phyloP scores from a whole-genome alignment of 2,888 invertebrate species.

The Melanostoma mellinum region DNA sequence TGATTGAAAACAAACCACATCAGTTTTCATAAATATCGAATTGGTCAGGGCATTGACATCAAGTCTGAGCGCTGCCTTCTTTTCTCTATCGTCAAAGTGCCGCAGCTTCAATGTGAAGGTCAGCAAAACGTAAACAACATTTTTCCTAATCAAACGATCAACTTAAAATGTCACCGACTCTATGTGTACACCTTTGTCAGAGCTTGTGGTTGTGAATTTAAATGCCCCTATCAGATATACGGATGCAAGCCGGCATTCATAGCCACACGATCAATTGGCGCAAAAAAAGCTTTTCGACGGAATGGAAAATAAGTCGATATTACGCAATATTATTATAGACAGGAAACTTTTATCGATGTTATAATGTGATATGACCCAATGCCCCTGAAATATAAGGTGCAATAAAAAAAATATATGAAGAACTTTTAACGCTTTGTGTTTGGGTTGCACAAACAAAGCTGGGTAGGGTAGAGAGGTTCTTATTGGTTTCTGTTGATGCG shows the following conservation, averaged over 20 bases:
- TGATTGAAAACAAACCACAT: constrained; percentile 34
- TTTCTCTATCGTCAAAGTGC: constrained; percentile 16
- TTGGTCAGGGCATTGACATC: constrained; percentile 55
- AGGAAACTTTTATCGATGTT: constrained; percentile 36
- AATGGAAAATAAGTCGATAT: not conserved
- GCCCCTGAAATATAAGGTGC: constrained; percentile 54
- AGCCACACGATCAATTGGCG: constrained; percentile 23
- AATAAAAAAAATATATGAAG: constrained; percentile 21
- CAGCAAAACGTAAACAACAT: constrained; percentile 49
- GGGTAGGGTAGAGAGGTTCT: not conserved
- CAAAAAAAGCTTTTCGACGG: constrained; percentile 25
- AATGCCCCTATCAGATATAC: constrained; percentile 10
- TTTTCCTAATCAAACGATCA: constrained; percentile 34
- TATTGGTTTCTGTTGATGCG: not conserved
- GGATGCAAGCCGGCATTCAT: constrained; percentile 4
- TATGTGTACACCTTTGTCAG: constrained; percentile 40
- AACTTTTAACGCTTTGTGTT: constrained; percentile 24
- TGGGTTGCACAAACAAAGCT: constrained; percentile 25
- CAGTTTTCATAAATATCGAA: constrained; percentile 38
- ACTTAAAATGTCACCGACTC: constrained; percentile 65
- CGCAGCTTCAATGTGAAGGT: constrained; percentile 65
- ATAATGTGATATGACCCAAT: constrained; percentile 45
- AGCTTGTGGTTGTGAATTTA: not conserved
- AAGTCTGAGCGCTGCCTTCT: not conserved
- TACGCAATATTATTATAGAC: constrained; percentile 26